Evolutionary conservation across 2,888 invertebrate genomes (phyloP).

Genomic region (Petrolisthes manimaculis): DNA sequence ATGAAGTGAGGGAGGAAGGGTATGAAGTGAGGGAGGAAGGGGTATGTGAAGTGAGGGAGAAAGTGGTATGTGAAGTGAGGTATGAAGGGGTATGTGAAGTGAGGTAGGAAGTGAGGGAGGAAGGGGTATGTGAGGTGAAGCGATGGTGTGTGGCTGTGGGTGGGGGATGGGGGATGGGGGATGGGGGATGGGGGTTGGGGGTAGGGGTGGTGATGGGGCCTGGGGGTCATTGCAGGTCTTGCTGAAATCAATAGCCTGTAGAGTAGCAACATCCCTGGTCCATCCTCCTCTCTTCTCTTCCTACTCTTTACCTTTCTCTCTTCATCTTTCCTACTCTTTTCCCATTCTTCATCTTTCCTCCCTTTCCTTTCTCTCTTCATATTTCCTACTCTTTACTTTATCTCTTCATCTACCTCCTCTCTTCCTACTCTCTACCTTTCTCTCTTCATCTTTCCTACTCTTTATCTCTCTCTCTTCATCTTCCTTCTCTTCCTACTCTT

Average conservation of each 20-base stretch:
- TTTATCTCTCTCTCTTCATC: background rate
- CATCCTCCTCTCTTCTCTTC: background rate
- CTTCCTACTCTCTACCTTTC: background rate
- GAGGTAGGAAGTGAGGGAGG: background rate
- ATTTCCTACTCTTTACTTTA: background rate
- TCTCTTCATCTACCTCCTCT: background rate
- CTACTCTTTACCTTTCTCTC: background rate
- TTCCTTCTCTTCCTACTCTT: background rate
- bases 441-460: background rate
- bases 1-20: background rate
- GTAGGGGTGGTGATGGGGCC: background rate
- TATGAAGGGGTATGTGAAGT: background rate
- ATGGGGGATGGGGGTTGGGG: background rate
- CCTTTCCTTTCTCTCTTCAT: background rate
- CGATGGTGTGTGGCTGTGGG: background rate
- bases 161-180: background rate
- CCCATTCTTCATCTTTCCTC: background rate
- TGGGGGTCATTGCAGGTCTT: conserved; percentile 35
- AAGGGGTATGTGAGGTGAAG: background rate
- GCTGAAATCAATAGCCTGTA: conserved; percentile 31
- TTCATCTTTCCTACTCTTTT: background rate
- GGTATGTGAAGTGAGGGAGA: background rate
- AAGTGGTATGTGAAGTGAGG: background rate
- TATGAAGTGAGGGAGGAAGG: background rate
- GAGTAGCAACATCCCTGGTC: background rate